phyloP scores from a whole-genome alignment of 1,140 invertebrate genomes.

The Ptiloglossa arizonensis region DNA sequence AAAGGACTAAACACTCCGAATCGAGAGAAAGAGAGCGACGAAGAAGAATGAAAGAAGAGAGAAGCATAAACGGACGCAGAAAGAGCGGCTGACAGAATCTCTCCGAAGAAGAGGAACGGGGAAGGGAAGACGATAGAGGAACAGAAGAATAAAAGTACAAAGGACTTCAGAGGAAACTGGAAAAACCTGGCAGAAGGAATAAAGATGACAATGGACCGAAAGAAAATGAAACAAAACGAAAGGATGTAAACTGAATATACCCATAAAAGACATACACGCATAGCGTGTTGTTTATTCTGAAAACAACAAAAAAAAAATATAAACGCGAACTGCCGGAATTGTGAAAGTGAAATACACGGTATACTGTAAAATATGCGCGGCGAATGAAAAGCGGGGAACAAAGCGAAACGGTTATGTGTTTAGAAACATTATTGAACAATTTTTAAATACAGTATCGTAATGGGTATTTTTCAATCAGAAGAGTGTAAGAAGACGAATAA shows the following conservation, averaged over 20 bases:
- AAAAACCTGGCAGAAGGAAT: background rate
- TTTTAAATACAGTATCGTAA: too few relatives aligned
- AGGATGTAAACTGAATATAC: background rate
- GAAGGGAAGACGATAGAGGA: constrained; percentile 28
- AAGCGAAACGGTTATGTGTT: too few relatives aligned
- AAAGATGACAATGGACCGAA: background rate
- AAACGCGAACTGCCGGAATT: background rate
- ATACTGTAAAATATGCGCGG: background rate
- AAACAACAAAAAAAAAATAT: background rate
- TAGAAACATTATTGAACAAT: too few relatives aligned
- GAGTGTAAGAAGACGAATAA: too few relatives aligned
- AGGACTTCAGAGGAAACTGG: background rate
- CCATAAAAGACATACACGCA: too few relatives aligned
- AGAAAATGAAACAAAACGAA: constrained; percentile 14
- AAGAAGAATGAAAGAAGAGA: constrained; percentile 24
- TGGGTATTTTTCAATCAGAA: too few relatives aligned
- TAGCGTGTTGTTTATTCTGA: background rate
- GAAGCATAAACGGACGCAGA: constrained; percentile 15
- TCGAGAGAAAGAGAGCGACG: constrained; percentile 12
- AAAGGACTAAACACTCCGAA: constrained; percentile 12
- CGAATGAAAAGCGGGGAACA: too few relatives aligned
- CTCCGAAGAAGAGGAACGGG: constrained; percentile 2
- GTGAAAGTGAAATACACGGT: background rate
- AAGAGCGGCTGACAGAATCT: constrained; percentile 28
- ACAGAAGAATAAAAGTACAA: background rate